phyloP scores from a whole-genome alignment of 2,888 invertebrate species.

The Molanna angustata region DNA sequence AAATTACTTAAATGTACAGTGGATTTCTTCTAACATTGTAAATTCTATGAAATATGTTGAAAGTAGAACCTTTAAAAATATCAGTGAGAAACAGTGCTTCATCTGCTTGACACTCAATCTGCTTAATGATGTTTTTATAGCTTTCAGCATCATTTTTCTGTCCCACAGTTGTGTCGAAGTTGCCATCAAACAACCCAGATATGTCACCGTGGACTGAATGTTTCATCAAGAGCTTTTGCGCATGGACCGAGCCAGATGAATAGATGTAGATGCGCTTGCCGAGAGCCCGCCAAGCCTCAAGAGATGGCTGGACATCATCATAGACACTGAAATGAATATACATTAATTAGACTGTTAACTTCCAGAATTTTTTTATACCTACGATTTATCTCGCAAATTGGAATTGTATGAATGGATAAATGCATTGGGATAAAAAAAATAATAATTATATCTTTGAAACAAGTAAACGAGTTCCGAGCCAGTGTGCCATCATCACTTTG shows the following conservation, averaged over 20 bases:
- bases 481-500: too few species aligned
- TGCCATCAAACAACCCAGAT: conserved; percentile 66
- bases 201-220: conserved; percentile 77
- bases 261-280: conserved; percentile 78
- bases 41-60: too few species aligned
- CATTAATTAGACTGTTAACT: too few species aligned
- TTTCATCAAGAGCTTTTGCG: conserved; percentile 84
- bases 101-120: conserved; percentile 61
- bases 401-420: background rate
- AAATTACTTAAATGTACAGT: too few species aligned
- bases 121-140: conserved; percentile 72
- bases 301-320: conserved; percentile 74
- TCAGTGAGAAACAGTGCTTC: conserved; percentile 87
- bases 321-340: conserved; percentile 84
- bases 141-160: conserved; percentile 74
- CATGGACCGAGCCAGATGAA: conserved; percentile 88
- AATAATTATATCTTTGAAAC: background rate
- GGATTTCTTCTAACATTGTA: too few species aligned
- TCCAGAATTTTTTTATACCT: too few species aligned
- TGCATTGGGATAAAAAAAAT: background rate
- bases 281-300: conserved; percentile 68
- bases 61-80: conserved; percentile 66
- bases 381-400: too few species aligned
- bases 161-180: conserved; percentile 87
- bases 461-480: background rate